Evolutionary conservation across 2,888 invertebrate genomes (phyloP).

Genomic region (Stenolophus ochropezus): DNA sequence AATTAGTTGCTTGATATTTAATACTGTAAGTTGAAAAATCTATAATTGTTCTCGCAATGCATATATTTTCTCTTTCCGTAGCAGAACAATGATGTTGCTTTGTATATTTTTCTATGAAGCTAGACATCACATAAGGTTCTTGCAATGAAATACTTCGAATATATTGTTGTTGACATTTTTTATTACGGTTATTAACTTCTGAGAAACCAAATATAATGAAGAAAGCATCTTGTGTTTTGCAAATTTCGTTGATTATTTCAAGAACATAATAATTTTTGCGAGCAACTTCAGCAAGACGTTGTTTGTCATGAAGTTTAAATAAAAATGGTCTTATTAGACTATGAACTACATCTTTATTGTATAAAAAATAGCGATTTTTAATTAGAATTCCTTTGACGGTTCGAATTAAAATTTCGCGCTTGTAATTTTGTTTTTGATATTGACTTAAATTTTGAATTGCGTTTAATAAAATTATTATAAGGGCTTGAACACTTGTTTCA

Average conservation of each 20-base stretch:
- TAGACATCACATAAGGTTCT: conserved; percentile 48
- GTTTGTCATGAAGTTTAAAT: conserved; percentile 57
- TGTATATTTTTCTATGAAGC: conserved; percentile 40
- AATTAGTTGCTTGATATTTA: conserved; percentile 60
- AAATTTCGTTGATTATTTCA: conserved; percentile 59
- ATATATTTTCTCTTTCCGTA: conserved; percentile 34
- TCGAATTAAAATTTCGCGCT: conserved; percentile 54
- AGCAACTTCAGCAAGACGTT: conserved; percentile 52
- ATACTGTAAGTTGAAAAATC: conserved; percentile 61
- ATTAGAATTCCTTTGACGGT: conserved; percentile 59
- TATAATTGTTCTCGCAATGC: conserved; percentile 60
- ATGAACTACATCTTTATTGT: conserved; percentile 60
- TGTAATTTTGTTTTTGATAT: conserved; percentile 37
- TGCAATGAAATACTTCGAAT: conserved; percentile 36
- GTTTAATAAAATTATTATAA: conserved; percentile 32
- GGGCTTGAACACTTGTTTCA: conserved; percentile 26
- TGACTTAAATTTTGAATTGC: conserved; percentile 30
- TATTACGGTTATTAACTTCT: background rate
- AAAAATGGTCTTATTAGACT: conserved; percentile 62
- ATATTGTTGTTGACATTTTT: conserved; percentile 4
- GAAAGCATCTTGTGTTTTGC: conserved; percentile 55
- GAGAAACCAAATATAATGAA: conserved; percentile 48
- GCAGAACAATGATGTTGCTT: conserved; percentile 52
- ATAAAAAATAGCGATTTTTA: conserved; percentile 60
- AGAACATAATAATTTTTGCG: conserved; percentile 62